Conservation (phyloP, 2,797 vertebrate species). For the Melanitta fusca region DNA sequence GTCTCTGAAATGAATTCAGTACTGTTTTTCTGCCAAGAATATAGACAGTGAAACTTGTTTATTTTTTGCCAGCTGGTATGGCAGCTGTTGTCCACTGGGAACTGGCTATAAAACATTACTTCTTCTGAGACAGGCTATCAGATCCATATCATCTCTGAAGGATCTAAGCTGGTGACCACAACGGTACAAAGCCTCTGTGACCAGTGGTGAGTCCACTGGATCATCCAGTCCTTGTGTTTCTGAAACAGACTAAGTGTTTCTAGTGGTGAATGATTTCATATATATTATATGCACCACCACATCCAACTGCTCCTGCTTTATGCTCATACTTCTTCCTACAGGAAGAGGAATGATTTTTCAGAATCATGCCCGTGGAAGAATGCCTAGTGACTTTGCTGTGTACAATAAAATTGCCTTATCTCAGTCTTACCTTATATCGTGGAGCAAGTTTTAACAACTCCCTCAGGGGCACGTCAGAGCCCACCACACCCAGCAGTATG, state of each 20-base stretch:
- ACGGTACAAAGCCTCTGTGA: background rate
- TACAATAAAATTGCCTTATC: background rate
- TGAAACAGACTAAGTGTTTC: background rate
- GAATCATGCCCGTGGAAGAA: background rate
- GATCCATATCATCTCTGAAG: background rate
- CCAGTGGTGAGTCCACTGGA: background rate
- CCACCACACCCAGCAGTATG: constrained; percentile 94
- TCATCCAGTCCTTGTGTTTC: background rate
- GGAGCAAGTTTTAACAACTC: constrained; percentile 93
- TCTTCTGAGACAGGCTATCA: background rate
- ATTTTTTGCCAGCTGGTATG: background rate
- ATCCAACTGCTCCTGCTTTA: background rate
- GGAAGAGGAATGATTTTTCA: background rate
- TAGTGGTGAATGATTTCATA: background rate
- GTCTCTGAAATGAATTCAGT: background rate
- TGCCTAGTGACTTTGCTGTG: background rate
- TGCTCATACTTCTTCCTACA: background rate
- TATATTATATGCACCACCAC: background rate
- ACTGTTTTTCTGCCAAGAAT: background rate
- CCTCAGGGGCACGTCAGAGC: constrained; percentile 92
- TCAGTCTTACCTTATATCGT: constrained; percentile 88
- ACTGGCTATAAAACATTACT: background rate
- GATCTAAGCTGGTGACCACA: background rate
- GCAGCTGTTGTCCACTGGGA: background rate
- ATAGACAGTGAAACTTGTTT: background rate